Evolutionary conservation across 2,113 vertebrate genomes (phyloP), one percentile per base, ranked within the genome.

Genomic region (Petroica traversi): DNA sequence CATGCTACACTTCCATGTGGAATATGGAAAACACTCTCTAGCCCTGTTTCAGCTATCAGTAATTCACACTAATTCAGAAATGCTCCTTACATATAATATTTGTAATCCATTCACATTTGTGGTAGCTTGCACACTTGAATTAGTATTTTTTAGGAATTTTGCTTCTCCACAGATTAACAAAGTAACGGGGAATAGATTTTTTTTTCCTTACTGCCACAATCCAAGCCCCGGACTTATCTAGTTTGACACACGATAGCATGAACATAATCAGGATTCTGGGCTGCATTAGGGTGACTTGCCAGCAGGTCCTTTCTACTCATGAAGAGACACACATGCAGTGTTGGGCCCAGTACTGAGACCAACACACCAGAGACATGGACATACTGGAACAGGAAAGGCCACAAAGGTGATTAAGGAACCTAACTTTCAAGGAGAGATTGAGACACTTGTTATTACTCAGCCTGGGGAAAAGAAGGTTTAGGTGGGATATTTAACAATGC

Each of bases 301-400:
- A 78, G 46, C 16, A 82, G 48, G 36, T 0, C 46, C 31, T 4
- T 71, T 66, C 46, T 55, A 6, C 11, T 48, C 28, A 69, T 15
- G 6, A n/a, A 51, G 46, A 69, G 26, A 46, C 8, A 31, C 19
- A 43, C 0, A 0, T 11, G 23, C 33, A 46, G 18, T 23, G n/a
- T 5, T 48, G 41, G 49, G 38, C 10, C 8, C 31, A 69, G 29
- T 23, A 64, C 18, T 18, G 40, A 61, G 55, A 22, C 12, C 29
- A 73, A 1, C 11, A 61, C 23, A 20, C 0, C 0, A 73, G 29
- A 29, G 23, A 46, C 19, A 43, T 9, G 19, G 64, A 54, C 40
- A 34, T 14, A 63, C 6, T 19, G 36, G 8, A 68, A 14, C 33
- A 63, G 77, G 48, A 85, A 76, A 93, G 16, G 22, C 4, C 36